phyloP scores from a whole-genome alignment of 2,113 vertebrate species.

The Microcebus griseorufus region DNA sequence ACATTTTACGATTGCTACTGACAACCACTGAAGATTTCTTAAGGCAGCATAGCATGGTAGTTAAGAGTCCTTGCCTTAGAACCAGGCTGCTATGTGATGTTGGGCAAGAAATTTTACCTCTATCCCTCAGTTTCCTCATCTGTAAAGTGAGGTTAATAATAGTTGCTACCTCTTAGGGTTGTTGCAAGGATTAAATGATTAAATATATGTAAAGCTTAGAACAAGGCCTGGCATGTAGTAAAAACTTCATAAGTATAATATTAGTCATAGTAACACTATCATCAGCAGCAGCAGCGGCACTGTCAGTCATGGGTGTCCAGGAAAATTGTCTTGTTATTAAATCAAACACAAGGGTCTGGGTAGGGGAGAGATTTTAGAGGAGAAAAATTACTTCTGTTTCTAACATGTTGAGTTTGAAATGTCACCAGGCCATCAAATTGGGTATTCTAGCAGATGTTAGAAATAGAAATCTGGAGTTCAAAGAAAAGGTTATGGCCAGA shows the following conservation, averaged over 20 bases:
- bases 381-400: conserved; percentile 22
- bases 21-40: neutral
- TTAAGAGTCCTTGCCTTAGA: neutral
- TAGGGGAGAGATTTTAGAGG: neutral
- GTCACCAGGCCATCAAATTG: conserved; percentile 10
- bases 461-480: conserved; percentile 44
- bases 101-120: neutral
- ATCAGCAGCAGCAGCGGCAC: neutral
- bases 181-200: neutral
- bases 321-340: neutral
- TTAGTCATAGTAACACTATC: neutral
- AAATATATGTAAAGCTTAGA: neutral
- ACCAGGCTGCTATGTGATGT: neutral
- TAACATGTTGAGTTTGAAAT: conserved; percentile 36
- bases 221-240: neutral
- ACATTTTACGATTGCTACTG: neutral
- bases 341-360: neutral
- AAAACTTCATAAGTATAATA: neutral
- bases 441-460: neutral
- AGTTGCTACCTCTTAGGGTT: neutral
- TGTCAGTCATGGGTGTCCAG: neutral
- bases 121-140: neutral
- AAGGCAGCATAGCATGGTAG: neutral
- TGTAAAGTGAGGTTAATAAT: conserved; percentile 14
- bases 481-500: neutral